Conservation (phyloP, 2,888 invertebrate genomes). For the Griposia aprilina region DNA sequence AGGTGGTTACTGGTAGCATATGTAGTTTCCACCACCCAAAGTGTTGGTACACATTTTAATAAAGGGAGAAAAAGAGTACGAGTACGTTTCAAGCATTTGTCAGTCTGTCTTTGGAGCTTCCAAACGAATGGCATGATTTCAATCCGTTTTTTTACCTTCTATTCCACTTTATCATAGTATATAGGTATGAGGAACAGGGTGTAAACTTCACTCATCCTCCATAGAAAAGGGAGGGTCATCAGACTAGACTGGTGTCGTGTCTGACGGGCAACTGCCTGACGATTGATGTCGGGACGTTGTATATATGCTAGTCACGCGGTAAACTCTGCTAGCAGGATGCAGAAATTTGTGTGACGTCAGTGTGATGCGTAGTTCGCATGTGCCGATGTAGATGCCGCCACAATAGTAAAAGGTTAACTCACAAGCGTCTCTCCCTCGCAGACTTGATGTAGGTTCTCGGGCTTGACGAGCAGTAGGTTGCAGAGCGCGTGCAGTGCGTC, state of each 20-base stretch:
- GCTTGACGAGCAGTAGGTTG: slow-evolving; percentile 98
- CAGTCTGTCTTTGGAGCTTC: background rate
- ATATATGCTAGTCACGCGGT: no score
- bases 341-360: no score
- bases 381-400: no score
- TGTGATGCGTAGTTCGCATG: no score
- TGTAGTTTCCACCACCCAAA: background rate
- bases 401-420: slow-evolving; percentile 72
- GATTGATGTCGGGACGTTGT: no score
- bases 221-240: no score
- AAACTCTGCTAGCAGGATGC: no score
- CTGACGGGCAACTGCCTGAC: no score
- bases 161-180: background rate
- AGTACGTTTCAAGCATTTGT: background rate
- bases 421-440: slow-evolving; percentile 98
- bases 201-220: no score
- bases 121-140: background rate
- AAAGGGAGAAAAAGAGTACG: background rate
- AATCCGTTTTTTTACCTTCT: background rate
- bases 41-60: background rate
- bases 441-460: slow-evolving; percentile 98
- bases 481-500: slow-evolving; percentile 98
- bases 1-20: background rate
- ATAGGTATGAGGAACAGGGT: no score
- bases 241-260: no score